Conservation (phyloP, 2,888 invertebrate genomes). For the Coelogynopora nodosa region DNA sequence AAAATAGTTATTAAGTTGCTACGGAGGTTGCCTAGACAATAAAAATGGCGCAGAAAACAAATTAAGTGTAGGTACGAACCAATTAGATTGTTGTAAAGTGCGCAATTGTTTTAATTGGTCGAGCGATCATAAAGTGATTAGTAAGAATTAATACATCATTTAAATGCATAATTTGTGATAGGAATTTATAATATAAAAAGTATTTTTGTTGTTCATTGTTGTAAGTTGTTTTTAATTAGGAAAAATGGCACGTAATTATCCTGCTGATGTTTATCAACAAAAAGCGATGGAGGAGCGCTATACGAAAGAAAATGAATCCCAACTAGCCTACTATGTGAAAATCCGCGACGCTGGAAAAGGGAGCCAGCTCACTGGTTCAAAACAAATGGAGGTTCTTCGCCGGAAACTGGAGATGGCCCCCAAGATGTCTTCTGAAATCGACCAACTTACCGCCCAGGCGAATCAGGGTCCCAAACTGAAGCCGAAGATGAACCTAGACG, state of each 20-base stretch:
- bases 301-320: constrained; percentile 40
- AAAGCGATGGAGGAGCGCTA: constrained; percentile 41
- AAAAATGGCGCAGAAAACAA: too few relatives aligned
- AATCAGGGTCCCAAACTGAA: not conserved
- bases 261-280: constrained; percentile 37
- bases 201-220: too few relatives aligned
- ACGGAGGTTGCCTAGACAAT: too few relatives aligned
- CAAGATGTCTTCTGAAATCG: constrained; percentile 26
- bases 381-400: constrained; percentile 32
- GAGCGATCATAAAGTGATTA: too few relatives aligned
- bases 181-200: too few relatives aligned
- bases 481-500: constrained; percentile 24
- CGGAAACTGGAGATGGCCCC: constrained; percentile 32
- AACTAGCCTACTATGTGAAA: constrained; percentile 39
- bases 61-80: too few relatives aligned
- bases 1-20: too few relatives aligned
- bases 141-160: too few relatives aligned
- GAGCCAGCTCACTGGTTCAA: not conserved
- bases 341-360: constrained; percentile 18
- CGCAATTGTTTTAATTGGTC: too few relatives aligned
- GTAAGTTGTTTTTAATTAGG: too few relatives aligned
- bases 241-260: constrained; percentile 43
- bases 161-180: too few relatives aligned
- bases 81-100: too few relatives aligned
- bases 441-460: not conserved